Base-by-base conservation (phyloP, 2,797 vertebrate species). In the Girardinus metallicus region DNA sequence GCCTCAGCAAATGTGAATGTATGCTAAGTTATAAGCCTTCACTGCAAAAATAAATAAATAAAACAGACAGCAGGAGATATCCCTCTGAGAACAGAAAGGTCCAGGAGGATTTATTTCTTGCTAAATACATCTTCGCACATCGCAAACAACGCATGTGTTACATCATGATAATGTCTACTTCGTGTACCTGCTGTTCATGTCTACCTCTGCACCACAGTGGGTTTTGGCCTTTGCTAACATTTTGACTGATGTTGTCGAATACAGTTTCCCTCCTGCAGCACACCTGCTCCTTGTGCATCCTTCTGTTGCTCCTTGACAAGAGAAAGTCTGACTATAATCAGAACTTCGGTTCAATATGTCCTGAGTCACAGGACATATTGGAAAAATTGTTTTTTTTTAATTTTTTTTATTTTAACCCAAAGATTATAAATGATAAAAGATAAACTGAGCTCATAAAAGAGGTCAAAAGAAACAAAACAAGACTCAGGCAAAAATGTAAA, bases 141-240 rank as follows among this genome's bases (percentile, higher is more conserved):
- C 5, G 36, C 18, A 12, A 26, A 68, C 36, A 68, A 12, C 21
- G 49, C 21, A 68, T 0, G 12, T 71, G 43, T 16, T 43, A 29
- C 15, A 70, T 70, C 2, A 29, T 29, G 5, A 31, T 15, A 3
- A 31, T 29, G 13, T 46, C 41, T 18, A 26, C 26, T 44, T 46
- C 13, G 16, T 29, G 26, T 68, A 66, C 6, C 43, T 46, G 49
- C n/a, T 79, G 73, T 81, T 39, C 73, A 18, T 73, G 31, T 60
- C 43, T 13, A 73, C 23, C 21, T 83, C 64, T 78, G 31, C 73
- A 70, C n/a, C 75, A 43, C 47, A 31, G 11, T 26, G 18, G 74
- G 31, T 73, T 79, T 75, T 23, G 46, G 49, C 73, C 31, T 82
- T 74, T 60, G 1, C 43, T 79, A 71, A 57, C 53, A 81, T 82